Conservation (phyloP, 2,888 invertebrate genomes). For the Sialis fuliginosa region DNA sequence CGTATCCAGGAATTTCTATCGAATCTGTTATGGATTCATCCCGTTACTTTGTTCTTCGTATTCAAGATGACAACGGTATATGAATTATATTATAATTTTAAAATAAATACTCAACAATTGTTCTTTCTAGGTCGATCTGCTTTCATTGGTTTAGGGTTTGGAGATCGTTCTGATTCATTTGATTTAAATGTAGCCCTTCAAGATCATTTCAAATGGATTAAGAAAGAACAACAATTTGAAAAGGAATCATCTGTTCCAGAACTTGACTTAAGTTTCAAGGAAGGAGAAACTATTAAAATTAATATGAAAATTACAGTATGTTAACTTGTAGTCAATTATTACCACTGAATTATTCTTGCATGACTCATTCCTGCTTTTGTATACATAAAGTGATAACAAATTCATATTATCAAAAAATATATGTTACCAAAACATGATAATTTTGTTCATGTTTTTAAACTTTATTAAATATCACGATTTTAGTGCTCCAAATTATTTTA, state of each 20-base stretch:
- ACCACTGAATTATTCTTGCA: conserved; percentile 6
- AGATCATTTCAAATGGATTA: conserved; percentile 93
- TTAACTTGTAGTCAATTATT: conserved; percentile 11
- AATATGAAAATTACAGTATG: conserved; percentile 88
- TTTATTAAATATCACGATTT: no score
- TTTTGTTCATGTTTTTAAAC: no score
- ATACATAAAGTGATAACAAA: no score
- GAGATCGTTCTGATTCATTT: conserved; percentile 95
- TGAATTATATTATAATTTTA: background rate
- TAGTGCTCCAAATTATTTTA: no score
- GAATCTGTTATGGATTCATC: conserved; percentile 96
- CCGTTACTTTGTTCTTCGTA: conserved; percentile 87
- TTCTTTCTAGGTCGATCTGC: conserved; percentile 52
- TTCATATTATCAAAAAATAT: no score
- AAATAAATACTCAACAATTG: background rate
- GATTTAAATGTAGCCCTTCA: conserved; percentile 97
- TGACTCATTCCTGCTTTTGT: no score
- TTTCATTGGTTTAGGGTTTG: conserved; percentile 94
- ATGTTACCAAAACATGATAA: no score
- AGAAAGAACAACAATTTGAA: conserved; percentile 61
- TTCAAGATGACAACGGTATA: conserved; percentile 83
- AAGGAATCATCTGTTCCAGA: conserved; percentile 69
- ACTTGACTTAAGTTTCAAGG: conserved; percentile 93
- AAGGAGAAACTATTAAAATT: conserved; percentile 98
- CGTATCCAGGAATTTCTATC: conserved; percentile 86